Evolutionary conservation across 2,888 invertebrate species (phyloP).

Genomic region (Drosophila paramelanica): DNA sequence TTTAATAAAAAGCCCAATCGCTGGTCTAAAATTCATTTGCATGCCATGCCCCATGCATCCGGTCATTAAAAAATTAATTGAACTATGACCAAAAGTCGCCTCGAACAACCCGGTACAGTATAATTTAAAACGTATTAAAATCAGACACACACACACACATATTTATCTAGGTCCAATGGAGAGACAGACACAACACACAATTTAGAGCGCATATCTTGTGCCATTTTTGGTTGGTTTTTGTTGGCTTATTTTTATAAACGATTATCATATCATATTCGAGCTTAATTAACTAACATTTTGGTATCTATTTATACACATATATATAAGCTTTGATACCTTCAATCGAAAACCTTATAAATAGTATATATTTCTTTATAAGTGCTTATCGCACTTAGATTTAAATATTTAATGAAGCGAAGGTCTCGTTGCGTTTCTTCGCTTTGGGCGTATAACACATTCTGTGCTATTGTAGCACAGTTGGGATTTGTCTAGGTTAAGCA

Average conservation of each 20-base stretch:
- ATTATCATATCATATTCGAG: constrained; percentile 33
- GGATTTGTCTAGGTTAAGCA: constrained; percentile 41
- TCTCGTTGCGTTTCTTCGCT: constrained; percentile 10
- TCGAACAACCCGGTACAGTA: constrained; percentile 58
- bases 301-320: background rate
- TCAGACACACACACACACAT: constrained; percentile 37
- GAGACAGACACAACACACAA: constrained; percentile 14
- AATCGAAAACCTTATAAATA: constrained; percentile 21
- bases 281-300: constrained; percentile 39
- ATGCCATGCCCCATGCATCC: constrained; percentile 61
- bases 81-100: constrained; percentile 71
- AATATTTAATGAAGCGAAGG: constrained; percentile 68
- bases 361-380: constrained; percentile 29
- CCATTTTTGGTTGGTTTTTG: constrained; percentile 48
- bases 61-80: constrained; percentile 75
- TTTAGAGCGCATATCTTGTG: constrained; percentile 31
- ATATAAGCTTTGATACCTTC: constrained; percentile 5
- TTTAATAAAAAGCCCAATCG: constrained; percentile 10
- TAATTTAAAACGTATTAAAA: constrained; percentile 76
- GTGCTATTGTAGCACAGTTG: constrained; percentile 23
- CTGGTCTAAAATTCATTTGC: constrained; percentile 59
- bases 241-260: constrained; percentile 2
- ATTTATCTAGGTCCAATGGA: constrained; percentile 45
- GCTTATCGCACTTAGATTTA: constrained; percentile 66
- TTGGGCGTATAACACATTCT: constrained; percentile 40